These are phyloP conservation scores for Cotesia typhae DNA, from an alignment of 1,140 invertebrate genomes.

Conservation along the genomic window DNA sequence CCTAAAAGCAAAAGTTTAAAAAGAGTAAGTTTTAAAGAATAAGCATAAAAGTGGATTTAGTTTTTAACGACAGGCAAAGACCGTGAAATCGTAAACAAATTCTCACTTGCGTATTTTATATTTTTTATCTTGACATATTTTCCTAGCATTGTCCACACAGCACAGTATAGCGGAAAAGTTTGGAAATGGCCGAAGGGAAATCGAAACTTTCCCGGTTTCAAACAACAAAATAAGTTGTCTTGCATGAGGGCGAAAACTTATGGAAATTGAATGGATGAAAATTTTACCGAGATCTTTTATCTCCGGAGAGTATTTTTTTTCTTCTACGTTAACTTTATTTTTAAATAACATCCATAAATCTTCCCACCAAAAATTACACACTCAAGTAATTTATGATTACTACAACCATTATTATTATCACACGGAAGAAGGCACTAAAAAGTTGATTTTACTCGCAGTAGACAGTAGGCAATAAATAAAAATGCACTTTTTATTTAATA, in stretches of 20 bases:
- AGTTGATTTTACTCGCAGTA: no score
- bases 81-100: slow-evolving; percentile 25
- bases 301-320: neutral
- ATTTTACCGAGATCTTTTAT: neutral
- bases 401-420: no score
- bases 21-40: no score
- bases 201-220: slow-evolving; percentile 15
- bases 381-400: no score
- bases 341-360: no score
- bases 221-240: slow-evolving; percentile 7
- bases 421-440: no score
- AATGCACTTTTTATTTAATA: no score
- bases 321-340: neutral
- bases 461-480: no score
- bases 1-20: no score
- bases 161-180: neutral
- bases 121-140: slow-evolving; percentile 1
- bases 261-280: slow-evolving; percentile 19
- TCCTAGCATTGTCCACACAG: neutral
- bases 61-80: slow-evolving; percentile 19
- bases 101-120: slow-evolving; percentile 9
- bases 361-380: no score
- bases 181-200: slow-evolving; percentile 12
- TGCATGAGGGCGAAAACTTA: slow-evolving; percentile 9
- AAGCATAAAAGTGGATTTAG: slow-evolving; percentile 7